Evolutionary conservation across 2,888 invertebrate species (phyloP), one percentile per base, ranked within the genome.

Genomic region (Eulithis testata): DNA sequence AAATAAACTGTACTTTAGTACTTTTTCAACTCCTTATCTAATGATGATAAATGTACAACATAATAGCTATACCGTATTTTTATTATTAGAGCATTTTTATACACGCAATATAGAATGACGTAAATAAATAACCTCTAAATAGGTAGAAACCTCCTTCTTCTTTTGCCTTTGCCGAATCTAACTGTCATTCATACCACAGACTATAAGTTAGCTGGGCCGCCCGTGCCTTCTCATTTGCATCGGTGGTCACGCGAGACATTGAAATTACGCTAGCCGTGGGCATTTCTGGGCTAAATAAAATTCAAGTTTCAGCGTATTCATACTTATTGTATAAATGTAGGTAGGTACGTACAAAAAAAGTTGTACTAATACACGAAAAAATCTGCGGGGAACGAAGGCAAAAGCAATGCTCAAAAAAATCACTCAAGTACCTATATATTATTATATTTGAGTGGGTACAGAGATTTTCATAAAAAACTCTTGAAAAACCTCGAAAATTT

Each of bases 211-310:
- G 9, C 27, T 47, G 51, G 62, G 59, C 57, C 56, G 14, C 11
- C 31, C 5, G 5, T 3, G 9, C 7, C 40, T 21, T 21, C 14
- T 4, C 40, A 82, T 84, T 84, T 77, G 76, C 84, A 85, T 85
- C 70, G 60, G 51, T 11, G 0, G 36, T 50, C 84, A 85, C 84
- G 84, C 84, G 58, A 84, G 36, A 66, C 65, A 56, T 70, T 70
- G 64, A 71, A 40, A 60, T 62, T 27, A 70, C 37, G 53, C 40
- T 53, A 11, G 54, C 59, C 31, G 76, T 72, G 52, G 72, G 73
- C 71, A 65, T 72, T 53, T 63, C 31, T 51, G n/a, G 11, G 51
- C 50, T 47, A 8, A 47, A 47, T 47, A 47, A 47, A 49, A 21
- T 49, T 49, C 21, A 11, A 40, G 45, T 14, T 58, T 36, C 54